phyloP scores from a whole-genome alignment of 1,140 invertebrate genomes.

The Muscidifurax raptorellus region DNA sequence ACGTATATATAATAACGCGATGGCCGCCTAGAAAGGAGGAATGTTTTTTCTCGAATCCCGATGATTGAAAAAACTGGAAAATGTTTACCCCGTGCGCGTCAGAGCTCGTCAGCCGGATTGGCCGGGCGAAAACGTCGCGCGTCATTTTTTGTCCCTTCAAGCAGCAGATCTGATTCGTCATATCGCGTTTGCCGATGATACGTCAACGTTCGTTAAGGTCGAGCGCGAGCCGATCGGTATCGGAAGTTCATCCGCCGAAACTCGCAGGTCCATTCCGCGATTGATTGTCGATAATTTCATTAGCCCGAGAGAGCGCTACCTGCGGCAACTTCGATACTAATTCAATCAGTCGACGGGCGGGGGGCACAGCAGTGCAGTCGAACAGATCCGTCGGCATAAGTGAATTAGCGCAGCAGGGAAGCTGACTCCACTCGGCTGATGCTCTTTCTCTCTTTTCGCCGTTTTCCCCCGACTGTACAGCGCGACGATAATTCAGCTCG shows the following conservation, averaged over 20 bases:
- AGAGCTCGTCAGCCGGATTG: neutral
- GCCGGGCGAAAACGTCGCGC: neutral
- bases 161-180: constrained; percentile 19
- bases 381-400: constrained; percentile 43
- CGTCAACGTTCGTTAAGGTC: constrained; percentile 40
- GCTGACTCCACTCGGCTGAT: too few species aligned
- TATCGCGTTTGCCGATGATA: neutral
- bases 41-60: too few species aligned
- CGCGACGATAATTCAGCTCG: constrained; percentile 20
- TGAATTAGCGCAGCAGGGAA: constrained; percentile 32
- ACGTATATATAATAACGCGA: too few species aligned
- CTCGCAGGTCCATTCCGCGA: constrained; percentile 54
- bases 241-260: constrained; percentile 1
- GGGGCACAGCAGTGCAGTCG: neutral
- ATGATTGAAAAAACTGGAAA: neutral
- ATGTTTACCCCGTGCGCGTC: neutral
- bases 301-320: constrained; percentile 48
- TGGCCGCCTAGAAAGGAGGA: too few species aligned
- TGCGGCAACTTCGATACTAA: constrained; percentile 65
- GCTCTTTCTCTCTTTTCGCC: neutral
- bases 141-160: neutral
- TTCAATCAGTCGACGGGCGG: constrained; percentile 56
- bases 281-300: constrained; percentile 69
- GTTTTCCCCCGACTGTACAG: neutral
- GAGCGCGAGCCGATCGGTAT: neutral